Conservation (phyloP, 2,797 vertebrate genomes). For the Aeoliscus strigatus region DNA sequence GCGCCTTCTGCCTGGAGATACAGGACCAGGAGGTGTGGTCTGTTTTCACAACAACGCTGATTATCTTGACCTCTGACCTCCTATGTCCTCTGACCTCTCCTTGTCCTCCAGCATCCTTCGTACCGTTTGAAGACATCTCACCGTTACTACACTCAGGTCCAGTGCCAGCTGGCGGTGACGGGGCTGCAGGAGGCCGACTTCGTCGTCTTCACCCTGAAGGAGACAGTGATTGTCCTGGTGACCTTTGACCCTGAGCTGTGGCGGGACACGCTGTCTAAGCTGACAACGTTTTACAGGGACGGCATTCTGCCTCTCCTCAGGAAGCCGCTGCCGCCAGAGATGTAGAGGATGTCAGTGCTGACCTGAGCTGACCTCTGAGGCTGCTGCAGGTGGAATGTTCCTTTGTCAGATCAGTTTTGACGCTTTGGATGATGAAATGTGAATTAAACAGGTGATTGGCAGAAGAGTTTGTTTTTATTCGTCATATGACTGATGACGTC, state of each 20-base stretch:
- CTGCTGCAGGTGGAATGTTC: too few relatives aligned
- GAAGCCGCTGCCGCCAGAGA: not conserved
- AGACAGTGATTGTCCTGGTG: constrained; percentile 70
- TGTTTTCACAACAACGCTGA: too few relatives aligned
- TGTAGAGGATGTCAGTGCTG: too few relatives aligned
- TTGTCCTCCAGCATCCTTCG: constrained; percentile 8
- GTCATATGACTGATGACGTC: too few relatives aligned
- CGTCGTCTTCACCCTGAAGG: constrained; percentile 72
- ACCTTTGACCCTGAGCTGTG: constrained; percentile 71
- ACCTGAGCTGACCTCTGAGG: too few relatives aligned
- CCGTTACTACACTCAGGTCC: constrained; percentile 80
- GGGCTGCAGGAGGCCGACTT: constrained; percentile 68
- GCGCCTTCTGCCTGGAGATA: constrained; percentile 72
- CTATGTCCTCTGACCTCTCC: too few relatives aligned
- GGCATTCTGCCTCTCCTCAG: constrained; percentile 66
- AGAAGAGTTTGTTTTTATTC: too few relatives aligned
- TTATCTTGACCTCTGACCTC: too few relatives aligned
- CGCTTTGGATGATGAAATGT: too few relatives aligned
- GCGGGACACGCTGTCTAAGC: constrained; percentile 63
- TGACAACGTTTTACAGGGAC: constrained; percentile 74
- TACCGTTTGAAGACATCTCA: constrained; percentile 74
- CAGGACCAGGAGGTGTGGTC: constrained; percentile 14
- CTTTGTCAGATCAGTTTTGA: too few relatives aligned
- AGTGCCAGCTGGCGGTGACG: constrained; percentile 75
- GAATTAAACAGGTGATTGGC: too few relatives aligned